A percentile compares a stretch with the other conserved stretches of the same genome.
Conservation (phyloP, 2,797 vertebrate species). For the Manis crassicaudata region DNA sequence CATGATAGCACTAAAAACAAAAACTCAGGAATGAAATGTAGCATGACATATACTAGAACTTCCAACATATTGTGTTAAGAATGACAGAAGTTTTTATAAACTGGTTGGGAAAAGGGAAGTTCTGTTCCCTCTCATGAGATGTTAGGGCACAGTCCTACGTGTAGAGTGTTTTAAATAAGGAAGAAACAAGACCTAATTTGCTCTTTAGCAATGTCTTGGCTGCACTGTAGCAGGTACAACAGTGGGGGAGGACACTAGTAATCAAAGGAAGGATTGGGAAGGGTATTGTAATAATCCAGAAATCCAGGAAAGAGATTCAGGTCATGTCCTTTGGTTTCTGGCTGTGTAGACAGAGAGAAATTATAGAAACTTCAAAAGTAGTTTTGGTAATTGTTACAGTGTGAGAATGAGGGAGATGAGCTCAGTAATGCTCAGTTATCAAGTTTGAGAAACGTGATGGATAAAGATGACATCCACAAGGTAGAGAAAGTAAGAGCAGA, state of each 20-base stretch:
- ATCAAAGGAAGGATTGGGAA: not conserved
- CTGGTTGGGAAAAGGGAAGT: not conserved
- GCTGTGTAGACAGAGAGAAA: not conserved
- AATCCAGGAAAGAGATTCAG: not conserved
- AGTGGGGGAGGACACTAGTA: rapidly evolving
- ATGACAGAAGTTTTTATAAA: not conserved
- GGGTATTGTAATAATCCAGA: not conserved
- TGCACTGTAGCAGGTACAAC: not conserved
- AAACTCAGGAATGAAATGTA: not conserved
- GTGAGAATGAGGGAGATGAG: not conserved
- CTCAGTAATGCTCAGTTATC: not conserved
- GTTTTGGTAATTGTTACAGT: not conserved
- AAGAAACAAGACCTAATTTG: not conserved
- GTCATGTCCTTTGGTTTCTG: not conserved
- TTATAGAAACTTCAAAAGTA: not conserved
- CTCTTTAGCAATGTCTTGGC: not conserved
- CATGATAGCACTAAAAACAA: not conserved
- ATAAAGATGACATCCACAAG: not conserved
- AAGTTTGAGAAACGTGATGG: not conserved
- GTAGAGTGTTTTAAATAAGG: not conserved
- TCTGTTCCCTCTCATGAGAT: not conserved
- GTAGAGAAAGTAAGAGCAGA: not conserved
- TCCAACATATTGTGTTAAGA: not conserved
- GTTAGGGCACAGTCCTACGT: not conserved
- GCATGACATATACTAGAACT: not conserved